Evolutionary conservation across 2,888 invertebrate genomes (phyloP).

Genomic region (Noctua fimbriata): DNA sequence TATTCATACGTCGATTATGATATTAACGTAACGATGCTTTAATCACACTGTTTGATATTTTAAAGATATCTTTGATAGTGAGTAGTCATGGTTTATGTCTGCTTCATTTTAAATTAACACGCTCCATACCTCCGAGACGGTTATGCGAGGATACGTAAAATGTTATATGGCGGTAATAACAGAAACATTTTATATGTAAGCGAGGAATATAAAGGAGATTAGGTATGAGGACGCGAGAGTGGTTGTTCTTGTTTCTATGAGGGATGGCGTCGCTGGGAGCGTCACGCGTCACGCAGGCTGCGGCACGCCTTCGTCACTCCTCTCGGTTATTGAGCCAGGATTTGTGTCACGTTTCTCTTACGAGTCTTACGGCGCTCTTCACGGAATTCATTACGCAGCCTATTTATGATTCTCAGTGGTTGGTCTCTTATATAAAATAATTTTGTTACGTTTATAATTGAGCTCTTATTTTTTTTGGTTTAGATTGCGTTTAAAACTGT

Average conservation of each 20-base stretch:
- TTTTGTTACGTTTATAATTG: constrained; percentile 72
- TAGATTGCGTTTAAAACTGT: constrained; percentile 31
- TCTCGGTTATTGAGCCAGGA: constrained; percentile 79
- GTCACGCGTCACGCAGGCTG: constrained; percentile 68
- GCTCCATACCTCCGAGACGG: constrained; percentile 35
- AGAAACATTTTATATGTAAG: constrained; percentile 64
- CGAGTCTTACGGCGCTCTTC: constrained; percentile 73
- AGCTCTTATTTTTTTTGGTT: constrained; percentile 59
- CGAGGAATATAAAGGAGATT: constrained; percentile 67
- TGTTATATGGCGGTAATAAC: constrained; percentile 66
- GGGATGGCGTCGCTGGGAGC: constrained; percentile 68
- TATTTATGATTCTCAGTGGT: constrained; percentile 73
- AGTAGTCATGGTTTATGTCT: constrained; percentile 53
- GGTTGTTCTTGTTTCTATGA: constrained; percentile 73
- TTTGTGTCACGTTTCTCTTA: constrained; percentile 81
- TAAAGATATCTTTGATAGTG: constrained; percentile 25
- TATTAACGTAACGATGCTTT: constrained; percentile 32
- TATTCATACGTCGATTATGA: constrained; percentile 66
- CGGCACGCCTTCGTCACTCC: constrained; percentile 71
- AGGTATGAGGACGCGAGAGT: constrained; percentile 66
- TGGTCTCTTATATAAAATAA: constrained; percentile 68
- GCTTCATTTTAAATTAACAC: constrained; percentile 54
- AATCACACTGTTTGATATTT: not conserved
- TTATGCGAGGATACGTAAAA: constrained; percentile 61
- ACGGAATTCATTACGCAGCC: constrained; percentile 78